Percentiles rank a stretch among this genome's conserved stretches.
Evolutionary conservation across 2,888 invertebrate genomes (phyloP).

Genomic region (Seira ritae): DNA sequence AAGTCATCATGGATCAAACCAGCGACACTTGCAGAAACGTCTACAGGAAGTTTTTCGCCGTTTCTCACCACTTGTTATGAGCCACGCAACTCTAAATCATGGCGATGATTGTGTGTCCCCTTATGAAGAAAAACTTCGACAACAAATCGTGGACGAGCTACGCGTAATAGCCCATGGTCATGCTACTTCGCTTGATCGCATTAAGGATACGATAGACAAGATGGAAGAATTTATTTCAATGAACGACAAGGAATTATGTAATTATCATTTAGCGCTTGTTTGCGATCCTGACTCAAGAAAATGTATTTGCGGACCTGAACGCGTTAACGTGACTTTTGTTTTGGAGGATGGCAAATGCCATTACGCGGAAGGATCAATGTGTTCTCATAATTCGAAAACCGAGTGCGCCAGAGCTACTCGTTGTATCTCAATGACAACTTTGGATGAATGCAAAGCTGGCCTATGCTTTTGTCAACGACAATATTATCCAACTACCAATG

Average conservation of each 20-base stretch:
- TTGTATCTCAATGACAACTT: conserved; percentile 40
- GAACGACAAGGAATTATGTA: conserved; percentile 58
- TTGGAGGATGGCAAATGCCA: conserved; percentile 42
- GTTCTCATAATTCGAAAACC: conserved; percentile 35
- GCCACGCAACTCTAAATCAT: conserved; percentile 50
- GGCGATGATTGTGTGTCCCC: conserved; percentile 49
- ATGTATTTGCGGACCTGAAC: conserved; percentile 51
- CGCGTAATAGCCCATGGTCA: conserved; percentile 45
- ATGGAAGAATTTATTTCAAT: conserved; percentile 61
- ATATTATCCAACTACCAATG: conserved; percentile 27
- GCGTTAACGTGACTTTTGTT: conserved; percentile 41
- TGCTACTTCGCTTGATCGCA: conserved; percentile 17
- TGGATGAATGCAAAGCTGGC: conserved; percentile 38
- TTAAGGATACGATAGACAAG: conserved; percentile 50
- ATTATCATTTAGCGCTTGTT: conserved; percentile 41
- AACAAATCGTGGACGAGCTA: conserved; percentile 49
- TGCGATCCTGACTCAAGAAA: conserved; percentile 48
- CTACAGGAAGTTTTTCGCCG: conserved; percentile 51
- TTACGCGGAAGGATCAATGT: conserved; percentile 54
- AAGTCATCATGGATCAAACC: conserved; percentile 51
- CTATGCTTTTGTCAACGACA: conserved; percentile 54
- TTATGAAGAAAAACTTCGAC: conserved; percentile 54
- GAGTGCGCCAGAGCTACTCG: conserved; percentile 34
- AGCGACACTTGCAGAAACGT: conserved; percentile 46
- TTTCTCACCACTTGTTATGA: conserved; percentile 51